Conservation (phyloP, 1,140 invertebrate genomes). For the Polypedilum pembai region DNA sequence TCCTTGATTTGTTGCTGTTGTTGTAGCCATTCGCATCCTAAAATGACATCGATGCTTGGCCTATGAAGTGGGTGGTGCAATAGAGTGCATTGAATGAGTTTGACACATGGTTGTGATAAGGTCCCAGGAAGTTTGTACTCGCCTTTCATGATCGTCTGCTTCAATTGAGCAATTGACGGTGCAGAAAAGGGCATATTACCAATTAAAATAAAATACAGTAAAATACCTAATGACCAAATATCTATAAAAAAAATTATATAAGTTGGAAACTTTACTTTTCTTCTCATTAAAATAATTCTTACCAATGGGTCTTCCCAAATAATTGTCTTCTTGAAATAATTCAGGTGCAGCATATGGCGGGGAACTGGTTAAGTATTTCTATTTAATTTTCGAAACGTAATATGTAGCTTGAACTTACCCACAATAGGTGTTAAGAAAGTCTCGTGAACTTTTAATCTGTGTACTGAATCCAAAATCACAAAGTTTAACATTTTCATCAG, state of each 20-base stretch:
- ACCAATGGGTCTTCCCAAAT: slow-evolving; percentile 60
- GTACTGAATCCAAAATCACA: slow-evolving; percentile 74
- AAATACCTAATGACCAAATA: slow-evolving; percentile 76
- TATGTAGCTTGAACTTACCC: too few relatives aligned
- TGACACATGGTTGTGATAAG: slow-evolving; percentile 44
- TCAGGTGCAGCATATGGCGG: slow-evolving; percentile 89
- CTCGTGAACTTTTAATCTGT: slow-evolving; percentile 47
- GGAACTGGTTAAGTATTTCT: too few relatives aligned
- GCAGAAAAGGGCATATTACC: slow-evolving; percentile 71
- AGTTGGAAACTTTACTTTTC: too few relatives aligned
- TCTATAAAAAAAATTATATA: slow-evolving; percentile 40
- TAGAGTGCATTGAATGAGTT: slow-evolving; percentile 45
- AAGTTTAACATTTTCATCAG: slow-evolving; percentile 52
- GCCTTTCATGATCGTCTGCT: slow-evolving; percentile 59
- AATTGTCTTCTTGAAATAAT: slow-evolving; percentile 68
- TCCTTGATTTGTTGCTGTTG: slow-evolving; percentile 36
- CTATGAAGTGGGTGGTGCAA: slow-evolving; percentile 43
- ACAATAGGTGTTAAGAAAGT: slow-evolving; percentile 73
- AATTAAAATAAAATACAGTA: slow-evolving; percentile 73
- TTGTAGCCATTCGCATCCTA: slow-evolving; percentile 44
- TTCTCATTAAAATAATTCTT: too few relatives aligned
- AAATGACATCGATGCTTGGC: slow-evolving; percentile 43
- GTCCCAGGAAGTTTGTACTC: slow-evolving; percentile 50
- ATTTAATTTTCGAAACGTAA: too few relatives aligned
- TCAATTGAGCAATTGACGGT: slow-evolving; percentile 55